Evolutionary conservation across 2,888 invertebrate genomes (phyloP).

Genomic region (Standfussiana lucernea): DNA sequence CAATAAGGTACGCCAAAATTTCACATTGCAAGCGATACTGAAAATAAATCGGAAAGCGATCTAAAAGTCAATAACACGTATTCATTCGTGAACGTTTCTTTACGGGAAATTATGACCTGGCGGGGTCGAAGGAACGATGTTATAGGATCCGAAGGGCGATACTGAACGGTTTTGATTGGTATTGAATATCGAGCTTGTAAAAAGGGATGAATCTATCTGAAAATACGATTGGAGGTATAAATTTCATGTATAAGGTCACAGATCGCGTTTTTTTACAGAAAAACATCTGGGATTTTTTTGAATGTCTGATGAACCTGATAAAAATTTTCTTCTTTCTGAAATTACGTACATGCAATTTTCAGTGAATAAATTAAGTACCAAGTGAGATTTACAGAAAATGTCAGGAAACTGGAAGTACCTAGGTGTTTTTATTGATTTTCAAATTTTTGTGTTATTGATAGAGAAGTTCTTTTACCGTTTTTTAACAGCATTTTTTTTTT

Average conservation of each 20-base stretch:
- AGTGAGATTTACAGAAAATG: too few relatives aligned
- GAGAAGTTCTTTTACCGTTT: too few relatives aligned
- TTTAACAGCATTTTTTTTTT: too few relatives aligned
- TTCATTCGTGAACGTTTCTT: conserved; percentile 40
- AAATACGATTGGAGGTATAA: not conserved
- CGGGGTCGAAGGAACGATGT: conserved; percentile 19
- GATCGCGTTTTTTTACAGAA: not conserved
- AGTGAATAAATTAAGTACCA: too few relatives aligned
- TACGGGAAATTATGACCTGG: conserved; percentile 39
- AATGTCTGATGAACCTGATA: too few relatives aligned
- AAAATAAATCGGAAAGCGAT: conserved; percentile 29
- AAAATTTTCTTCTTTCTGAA: too few relatives aligned
- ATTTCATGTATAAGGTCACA: not conserved
- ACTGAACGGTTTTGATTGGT: conserved; percentile 17
- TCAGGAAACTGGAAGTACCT: too few relatives aligned
- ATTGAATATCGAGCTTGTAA: conserved; percentile 19
- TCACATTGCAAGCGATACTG: conserved; percentile 18
- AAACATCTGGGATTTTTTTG: not conserved
- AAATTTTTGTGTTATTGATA: too few relatives aligned
- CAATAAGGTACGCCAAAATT: not conserved
- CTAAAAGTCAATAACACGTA: conserved; percentile 56
- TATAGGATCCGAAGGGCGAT: conserved; percentile 15
- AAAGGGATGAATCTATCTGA: conserved; percentile 8
- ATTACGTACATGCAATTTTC: too few relatives aligned
- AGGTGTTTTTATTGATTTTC: too few relatives aligned